Base-by-base conservation (phyloP, 92 coral and sea anemone species). In the Phenganax marumi region DNA sequence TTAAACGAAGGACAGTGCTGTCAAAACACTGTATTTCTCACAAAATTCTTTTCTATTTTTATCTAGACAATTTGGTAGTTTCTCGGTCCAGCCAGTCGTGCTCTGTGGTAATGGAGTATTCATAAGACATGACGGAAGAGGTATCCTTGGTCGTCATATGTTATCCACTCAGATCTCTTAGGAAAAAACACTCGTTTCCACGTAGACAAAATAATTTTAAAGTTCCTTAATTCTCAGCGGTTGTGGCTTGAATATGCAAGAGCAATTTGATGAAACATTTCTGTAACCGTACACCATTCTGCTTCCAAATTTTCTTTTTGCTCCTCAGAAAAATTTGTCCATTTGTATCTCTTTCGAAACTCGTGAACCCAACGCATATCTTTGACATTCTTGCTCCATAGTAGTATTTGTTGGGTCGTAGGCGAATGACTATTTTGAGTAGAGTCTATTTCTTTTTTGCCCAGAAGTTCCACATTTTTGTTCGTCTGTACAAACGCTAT, bases 1-100 rank as follows among this genome's bases (percentile, higher is more conserved):
- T 51, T 7, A 12, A 51, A 51, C 7, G 54, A 7, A 62, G 69
- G 19, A 19, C 10, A 8, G 62, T 56, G 3, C 24, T 60, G 33
- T 12, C 16, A 56, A 14, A 56, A 56, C 63, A 62, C 2, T 26
- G 3, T 46, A n/a, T 18, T 17, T 26, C 2, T 18, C 7, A 25
- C 21, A 6, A 25, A 49, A 0, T 46, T 43, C 14, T 17, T 5
- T 0, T 50, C 22, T 69, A 49, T n/a, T 12, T 56, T 54, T 55
- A 12, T 72, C 77, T 25, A 78, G 83, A 62, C 52, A 43, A 61
- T 78, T 47, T 63, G 83, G 83, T 63, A 9, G 14, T 78, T 13
- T 48, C 71, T 50, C 83, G 52, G 10, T 17, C 81, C 7, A 76
- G n/a, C 81, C 7, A 33, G 43, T 33, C 43, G 43, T 33, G 43